These are phyloP conservation scores for Napeogenes sylphis DNA, from an alignment of 2,888 invertebrate species.

Conservation along the genomic window DNA sequence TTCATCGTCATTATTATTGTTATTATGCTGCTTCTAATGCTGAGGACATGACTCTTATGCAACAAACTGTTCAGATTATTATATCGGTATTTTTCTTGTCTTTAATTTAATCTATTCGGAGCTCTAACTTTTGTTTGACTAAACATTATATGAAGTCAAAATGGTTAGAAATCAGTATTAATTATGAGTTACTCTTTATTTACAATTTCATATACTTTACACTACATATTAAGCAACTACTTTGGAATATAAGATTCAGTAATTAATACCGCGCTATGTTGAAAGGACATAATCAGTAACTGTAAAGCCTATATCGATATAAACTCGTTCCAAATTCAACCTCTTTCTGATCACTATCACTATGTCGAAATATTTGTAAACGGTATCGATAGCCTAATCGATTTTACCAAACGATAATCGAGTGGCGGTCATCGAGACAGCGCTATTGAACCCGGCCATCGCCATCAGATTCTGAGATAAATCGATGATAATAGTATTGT, in stretches of 20 bases:
- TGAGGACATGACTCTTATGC: too few relatives aligned
- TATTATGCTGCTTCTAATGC: too few relatives aligned
- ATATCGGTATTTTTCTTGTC: too few relatives aligned
- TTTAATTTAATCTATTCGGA: too few relatives aligned
- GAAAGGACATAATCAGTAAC: conserved; percentile 22
- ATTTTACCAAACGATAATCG: conserved; percentile 53
- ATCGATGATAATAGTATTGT: conserved; percentile 44
- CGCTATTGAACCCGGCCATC: conserved; percentile 52
- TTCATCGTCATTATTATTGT: too few relatives aligned
- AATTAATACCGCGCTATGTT: conserved; percentile 22
- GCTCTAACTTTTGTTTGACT: too few relatives aligned
- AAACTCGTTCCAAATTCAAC: conserved; percentile 36
- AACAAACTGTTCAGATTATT: too few relatives aligned
- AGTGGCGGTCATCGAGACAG: conserved; percentile 42
- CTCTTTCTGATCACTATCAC: conserved; percentile 52
- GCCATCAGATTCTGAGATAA: conserved; percentile 46
- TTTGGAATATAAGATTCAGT: conserved; percentile 3
- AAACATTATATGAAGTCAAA: too few relatives aligned
- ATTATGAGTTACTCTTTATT: too few relatives aligned
- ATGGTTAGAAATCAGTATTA: too few relatives aligned
- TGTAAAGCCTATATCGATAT: conserved; percentile 31
- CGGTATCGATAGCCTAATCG: conserved; percentile 56
- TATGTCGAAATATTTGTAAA: conserved; percentile 75
- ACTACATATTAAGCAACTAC: not conserved
- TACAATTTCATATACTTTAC: too few relatives aligned